Conservation (phyloP, 1,140 invertebrate species). For the Achroia grisella region DNA sequence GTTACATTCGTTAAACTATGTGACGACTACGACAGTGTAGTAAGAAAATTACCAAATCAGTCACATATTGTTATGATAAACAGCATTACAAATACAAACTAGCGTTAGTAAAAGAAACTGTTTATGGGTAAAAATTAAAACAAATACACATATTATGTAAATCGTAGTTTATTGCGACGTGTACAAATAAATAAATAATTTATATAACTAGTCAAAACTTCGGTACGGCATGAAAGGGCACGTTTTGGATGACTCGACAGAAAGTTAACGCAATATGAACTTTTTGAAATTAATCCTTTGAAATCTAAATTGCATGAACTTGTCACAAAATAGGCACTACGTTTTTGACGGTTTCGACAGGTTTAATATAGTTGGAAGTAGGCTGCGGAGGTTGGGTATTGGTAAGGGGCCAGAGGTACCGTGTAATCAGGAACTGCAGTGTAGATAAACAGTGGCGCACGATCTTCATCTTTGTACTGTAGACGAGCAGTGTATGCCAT, state of each 20-base stretch:
- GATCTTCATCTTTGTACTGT: constrained; percentile 53
- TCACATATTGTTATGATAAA: constrained; percentile 9
- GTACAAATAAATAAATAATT: constrained; percentile 4
- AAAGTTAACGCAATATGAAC: not conserved
- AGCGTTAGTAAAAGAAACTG: not conserved
- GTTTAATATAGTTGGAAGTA: constrained; percentile 41
- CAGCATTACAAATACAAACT: not conserved
- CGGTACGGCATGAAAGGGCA: no score
- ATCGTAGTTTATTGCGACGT: constrained; percentile 4
- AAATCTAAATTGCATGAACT: constrained; percentile 12
- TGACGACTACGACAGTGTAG: no score
- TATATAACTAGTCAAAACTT: no score
- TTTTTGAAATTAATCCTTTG: constrained; percentile 3
- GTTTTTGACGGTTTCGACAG: not conserved
- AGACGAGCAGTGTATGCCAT: constrained; percentile 64
- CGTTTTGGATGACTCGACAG: no score
- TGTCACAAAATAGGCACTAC: not conserved
- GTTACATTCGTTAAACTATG: no score
- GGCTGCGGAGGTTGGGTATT: constrained; percentile 22
- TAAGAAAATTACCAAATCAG: constrained; percentile 11
- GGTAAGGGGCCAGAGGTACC: constrained; percentile 6
- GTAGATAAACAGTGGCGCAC: constrained; percentile 54
- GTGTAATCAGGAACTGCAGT: constrained; percentile 44
- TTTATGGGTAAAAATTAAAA: constrained; percentile 2
- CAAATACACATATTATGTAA: constrained; percentile 6